Evolutionary conservation across 2,888 invertebrate species (phyloP).

Genomic region (Encarsia formosa): DNA sequence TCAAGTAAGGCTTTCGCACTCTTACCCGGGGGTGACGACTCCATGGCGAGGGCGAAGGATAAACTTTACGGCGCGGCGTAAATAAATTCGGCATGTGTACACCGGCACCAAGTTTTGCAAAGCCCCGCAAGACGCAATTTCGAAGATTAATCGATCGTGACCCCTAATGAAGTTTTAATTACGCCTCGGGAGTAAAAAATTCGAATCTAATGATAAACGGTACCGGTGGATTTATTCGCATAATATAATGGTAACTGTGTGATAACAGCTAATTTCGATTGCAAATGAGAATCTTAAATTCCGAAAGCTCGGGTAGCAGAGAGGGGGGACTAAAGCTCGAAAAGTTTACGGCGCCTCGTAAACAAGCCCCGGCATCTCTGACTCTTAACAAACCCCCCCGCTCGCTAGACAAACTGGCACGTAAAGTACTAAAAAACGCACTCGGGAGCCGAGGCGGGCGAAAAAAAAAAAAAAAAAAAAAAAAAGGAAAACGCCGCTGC

Average conservation of each 20-base stretch:
- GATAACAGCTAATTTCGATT: too few species aligned
- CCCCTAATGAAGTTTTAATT: too few species aligned
- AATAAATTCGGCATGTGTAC: conserved; percentile 38
- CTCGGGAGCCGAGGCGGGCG: not conserved
- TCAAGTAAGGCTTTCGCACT: not conserved
- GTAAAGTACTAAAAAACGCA: not conserved
- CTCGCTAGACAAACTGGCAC: not conserved
- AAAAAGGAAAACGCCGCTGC: not conserved
- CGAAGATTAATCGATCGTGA: not conserved
- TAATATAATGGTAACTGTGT: too few species aligned
- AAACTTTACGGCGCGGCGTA: conserved; percentile 46
- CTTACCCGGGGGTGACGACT: not conserved
- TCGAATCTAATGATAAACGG: too few species aligned
- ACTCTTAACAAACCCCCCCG: not conserved
- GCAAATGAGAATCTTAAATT: too few species aligned
- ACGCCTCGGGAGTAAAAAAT: too few species aligned
- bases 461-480: not conserved
- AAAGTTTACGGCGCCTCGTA: too few species aligned
- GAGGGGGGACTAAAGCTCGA: too few species aligned
- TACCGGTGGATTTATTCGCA: too few species aligned
- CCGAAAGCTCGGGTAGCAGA: too few species aligned
- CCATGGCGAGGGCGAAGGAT: conserved; percentile 5
- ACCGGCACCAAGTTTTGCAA: conserved; percentile 17
- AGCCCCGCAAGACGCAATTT: conserved; percentile 3
- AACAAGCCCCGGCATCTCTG: not conserved